Conservation (phyloP, 1,140 invertebrate species). For the Lepidurus arcticus region DNA sequence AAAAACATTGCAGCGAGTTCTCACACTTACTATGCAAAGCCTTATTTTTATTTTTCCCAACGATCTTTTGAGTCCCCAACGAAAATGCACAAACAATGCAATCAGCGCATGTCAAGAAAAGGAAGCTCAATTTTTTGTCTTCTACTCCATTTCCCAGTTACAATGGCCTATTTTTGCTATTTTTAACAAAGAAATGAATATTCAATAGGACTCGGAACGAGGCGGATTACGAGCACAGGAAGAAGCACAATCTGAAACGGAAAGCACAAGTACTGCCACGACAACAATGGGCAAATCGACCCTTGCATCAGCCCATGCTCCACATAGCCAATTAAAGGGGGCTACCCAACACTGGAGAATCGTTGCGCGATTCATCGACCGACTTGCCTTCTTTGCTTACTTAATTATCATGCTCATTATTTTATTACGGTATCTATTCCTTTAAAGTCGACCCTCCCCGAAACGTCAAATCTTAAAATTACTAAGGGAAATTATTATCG, state of each 20-base stretch:
- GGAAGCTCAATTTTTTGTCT: not conserved
- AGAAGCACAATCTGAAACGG: not conserved
- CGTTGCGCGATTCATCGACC: conserved; percentile 23
- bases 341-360: not conserved
- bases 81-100: not conserved
- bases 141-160: not conserved
- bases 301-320: not conserved
- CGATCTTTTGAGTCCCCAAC: not conserved
- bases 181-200: not conserved
- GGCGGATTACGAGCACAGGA: not conserved
- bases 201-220: conserved; percentile 5
- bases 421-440: conserved; percentile 22
- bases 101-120: not conserved
- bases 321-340: not conserved
- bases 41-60: not conserved
- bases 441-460: not conserved
- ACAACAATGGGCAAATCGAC: conserved; percentile 5
- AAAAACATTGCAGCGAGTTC: not conserved
- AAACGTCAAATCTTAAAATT: not conserved
- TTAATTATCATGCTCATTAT: conserved; percentile 25
- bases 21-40: conserved; percentile 7
- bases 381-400: conserved; percentile 26
- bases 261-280: conserved; percentile 4
- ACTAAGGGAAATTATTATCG: not conserved
- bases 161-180: not conserved